Conservation (phyloP, 2,797 vertebrate genomes). For the Orestias chungarensis region DNA sequence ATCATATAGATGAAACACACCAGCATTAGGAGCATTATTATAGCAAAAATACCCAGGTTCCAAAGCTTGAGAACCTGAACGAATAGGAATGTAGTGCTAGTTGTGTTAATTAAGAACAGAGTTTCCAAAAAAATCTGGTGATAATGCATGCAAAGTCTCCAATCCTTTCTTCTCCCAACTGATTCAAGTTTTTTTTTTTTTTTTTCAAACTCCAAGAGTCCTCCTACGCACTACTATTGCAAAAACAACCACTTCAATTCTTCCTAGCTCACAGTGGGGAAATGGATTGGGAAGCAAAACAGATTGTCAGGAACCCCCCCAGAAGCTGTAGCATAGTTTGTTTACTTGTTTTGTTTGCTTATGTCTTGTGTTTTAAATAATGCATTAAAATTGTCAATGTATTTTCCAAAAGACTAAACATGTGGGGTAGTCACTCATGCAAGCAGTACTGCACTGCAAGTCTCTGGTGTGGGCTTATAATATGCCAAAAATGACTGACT, state of each 20-base stretch:
- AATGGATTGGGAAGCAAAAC: slow-evolving; percentile 23
- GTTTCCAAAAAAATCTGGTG: neutral
- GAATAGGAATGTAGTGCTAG: neutral
- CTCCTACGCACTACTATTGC: slow-evolving; percentile 59
- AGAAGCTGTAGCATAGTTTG: slow-evolving; percentile 9
- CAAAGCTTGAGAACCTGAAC: slow-evolving; percentile 4
- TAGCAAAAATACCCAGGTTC: slow-evolving; percentile 24
- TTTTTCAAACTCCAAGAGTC: slow-evolving; percentile 39
- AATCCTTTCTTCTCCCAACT: slow-evolving; percentile 47
- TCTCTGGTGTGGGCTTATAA: slow-evolving; percentile 11
- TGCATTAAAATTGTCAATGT: slow-evolving; percentile 40
- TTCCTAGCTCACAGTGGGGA: slow-evolving; percentile 34
- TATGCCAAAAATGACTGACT: slow-evolving; percentile 4
- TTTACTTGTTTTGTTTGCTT: slow-evolving; percentile 40
- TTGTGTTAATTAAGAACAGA: slow-evolving; percentile 1
- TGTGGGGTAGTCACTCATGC: slow-evolving; percentile 28
- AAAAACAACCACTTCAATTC: slow-evolving; percentile 30
- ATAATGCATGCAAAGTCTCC: slow-evolving; percentile 51
- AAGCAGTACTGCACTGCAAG: slow-evolving; percentile 15
- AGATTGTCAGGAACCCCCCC: slow-evolving; percentile 43
- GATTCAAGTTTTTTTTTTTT: slow-evolving; percentile 39
- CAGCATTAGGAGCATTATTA: slow-evolving; percentile 1
- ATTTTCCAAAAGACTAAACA: slow-evolving; percentile 26
- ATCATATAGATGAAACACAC: no score
- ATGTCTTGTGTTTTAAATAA: slow-evolving; percentile 32